Base-by-base conservation (phyloP, 1,140 invertebrate genomes). In the Drosophila ficusphila region DNA sequence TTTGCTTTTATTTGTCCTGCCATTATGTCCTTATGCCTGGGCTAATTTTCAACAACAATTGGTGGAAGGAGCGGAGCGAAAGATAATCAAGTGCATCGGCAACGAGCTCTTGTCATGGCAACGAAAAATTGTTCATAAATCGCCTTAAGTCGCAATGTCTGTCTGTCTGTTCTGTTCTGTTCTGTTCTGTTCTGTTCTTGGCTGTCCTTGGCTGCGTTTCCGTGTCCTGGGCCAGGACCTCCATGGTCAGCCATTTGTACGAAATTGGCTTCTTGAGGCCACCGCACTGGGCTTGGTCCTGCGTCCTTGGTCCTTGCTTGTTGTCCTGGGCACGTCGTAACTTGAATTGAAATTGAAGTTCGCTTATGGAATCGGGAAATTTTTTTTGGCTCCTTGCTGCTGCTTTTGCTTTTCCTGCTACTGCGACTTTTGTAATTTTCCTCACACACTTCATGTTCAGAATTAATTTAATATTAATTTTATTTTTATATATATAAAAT, bases 381-480 rank as follows among this genome's bases (percentile, higher is more conserved):
- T 42, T 53, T 36, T 25, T 44, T 16, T 9, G 19, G 41, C 67
- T 58, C 34, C 29, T 41, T 47, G 27, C 16, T 58, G 18, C 31
- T 21, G 38, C 14, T 42, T 31, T 21, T 9, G 38, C 58, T 70
- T 60, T 56, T 61, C 16, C 34, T 56, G 33, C 18, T 41, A 14
- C 61, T 52, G 76, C 81, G 72, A 86, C 81, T 85, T 76, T 73
- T 86, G 76, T 77, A 81, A 81, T 86, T 86, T 86, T 85, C 76
- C 67, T 73, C 81, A 86, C 81, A 81, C 82, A 86, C 82, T 86
- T 88, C 81, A 86, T 86, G 81, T 88, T 77, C 81, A 77, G 81
- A 86, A 86, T 88, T 86, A 86, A 86, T 88, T 86, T 86, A 86
- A 86, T 86, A 86, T 86, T 86, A 86, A 86, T 86, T 86, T 86